These are phyloP conservation scores for Eudasyphora cyanicolor DNA, from an alignment of 2,888 invertebrate genomes.

Conservation along the genomic window DNA sequence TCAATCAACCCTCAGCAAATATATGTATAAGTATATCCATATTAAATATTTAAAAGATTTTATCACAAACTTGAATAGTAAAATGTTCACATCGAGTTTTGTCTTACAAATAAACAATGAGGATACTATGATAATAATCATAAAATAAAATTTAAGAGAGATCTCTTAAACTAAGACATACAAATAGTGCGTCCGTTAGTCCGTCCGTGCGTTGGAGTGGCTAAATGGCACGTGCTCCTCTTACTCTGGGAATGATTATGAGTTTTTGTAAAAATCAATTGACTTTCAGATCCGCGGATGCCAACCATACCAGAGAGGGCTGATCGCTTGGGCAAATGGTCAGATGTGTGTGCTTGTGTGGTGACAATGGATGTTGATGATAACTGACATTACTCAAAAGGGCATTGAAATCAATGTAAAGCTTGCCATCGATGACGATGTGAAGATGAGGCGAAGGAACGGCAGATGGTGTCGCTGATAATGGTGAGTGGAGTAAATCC, in stretches of 20 bases:
- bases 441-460: not conserved
- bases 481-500: not conserved
- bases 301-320: too few species aligned
- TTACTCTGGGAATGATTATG: constrained; percentile 31
- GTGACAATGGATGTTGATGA: not conserved
- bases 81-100: not conserved
- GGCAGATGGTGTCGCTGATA: not conserved
- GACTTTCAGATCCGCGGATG: not conserved
- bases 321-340: too few species aligned
- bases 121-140: not conserved
- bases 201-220: not conserved
- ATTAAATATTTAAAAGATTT: constrained; percentile 26
- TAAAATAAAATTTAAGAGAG: not conserved
- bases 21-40: constrained; percentile 4
- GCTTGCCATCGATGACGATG: not conserved
- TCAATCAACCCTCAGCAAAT: not conserved
- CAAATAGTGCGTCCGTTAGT: not conserved
- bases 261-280: constrained; percentile 42
- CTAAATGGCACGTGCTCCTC: constrained; percentile 37
- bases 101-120: not conserved
- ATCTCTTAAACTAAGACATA: not conserved
- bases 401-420: constrained; percentile 5
- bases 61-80: not conserved
- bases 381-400: not conserved
- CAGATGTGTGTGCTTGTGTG: not conserved